Evolutionary conservation across 2,888 invertebrate genomes (phyloP).

Genomic region (Troides helena): DNA sequence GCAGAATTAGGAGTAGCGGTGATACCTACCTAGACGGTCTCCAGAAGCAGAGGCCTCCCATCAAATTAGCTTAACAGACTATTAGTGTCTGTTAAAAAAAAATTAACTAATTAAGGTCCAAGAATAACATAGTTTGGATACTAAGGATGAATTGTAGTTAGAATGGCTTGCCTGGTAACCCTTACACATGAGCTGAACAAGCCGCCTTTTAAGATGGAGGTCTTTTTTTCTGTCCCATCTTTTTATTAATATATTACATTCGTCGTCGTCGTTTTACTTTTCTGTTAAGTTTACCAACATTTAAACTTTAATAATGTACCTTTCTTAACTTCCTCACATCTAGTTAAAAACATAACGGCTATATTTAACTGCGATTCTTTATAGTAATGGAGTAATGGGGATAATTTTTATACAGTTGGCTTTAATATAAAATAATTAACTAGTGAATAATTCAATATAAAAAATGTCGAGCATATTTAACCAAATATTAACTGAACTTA

Average conservation of each 20-base stretch:
- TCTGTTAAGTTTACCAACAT: constrained; percentile 48
- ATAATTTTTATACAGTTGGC: background rate
- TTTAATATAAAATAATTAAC: background rate
- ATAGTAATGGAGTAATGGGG: background rate
- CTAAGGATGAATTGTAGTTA: too few relatives aligned
- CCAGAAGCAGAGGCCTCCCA: too few relatives aligned
- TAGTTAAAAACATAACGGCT: constrained; percentile 56
- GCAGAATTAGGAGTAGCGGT: too few relatives aligned
- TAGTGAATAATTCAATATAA: too few relatives aligned
- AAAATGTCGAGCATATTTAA: too few relatives aligned
- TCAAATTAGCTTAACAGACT: too few relatives aligned
- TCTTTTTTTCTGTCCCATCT: constrained; percentile 64
- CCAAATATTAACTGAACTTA: too few relatives aligned
- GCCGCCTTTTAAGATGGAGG: constrained; percentile 74
- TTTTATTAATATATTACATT: constrained; percentile 78
- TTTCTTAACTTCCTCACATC: constrained; percentile 44
- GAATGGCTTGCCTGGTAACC: constrained; percentile 20
- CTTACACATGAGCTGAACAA: constrained; percentile 60
- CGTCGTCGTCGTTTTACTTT: constrained; percentile 61
- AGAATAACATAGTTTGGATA: too few relatives aligned
- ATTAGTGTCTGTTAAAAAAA: too few relatives aligned
- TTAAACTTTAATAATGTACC: constrained; percentile 56
- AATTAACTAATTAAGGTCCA: too few relatives aligned
- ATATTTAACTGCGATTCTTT: constrained; percentile 36
- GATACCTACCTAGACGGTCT: too few relatives aligned